phyloP scores from a whole-genome alignment of 2,888 invertebrate genomes.

The Brachynemurus nebulosus region DNA sequence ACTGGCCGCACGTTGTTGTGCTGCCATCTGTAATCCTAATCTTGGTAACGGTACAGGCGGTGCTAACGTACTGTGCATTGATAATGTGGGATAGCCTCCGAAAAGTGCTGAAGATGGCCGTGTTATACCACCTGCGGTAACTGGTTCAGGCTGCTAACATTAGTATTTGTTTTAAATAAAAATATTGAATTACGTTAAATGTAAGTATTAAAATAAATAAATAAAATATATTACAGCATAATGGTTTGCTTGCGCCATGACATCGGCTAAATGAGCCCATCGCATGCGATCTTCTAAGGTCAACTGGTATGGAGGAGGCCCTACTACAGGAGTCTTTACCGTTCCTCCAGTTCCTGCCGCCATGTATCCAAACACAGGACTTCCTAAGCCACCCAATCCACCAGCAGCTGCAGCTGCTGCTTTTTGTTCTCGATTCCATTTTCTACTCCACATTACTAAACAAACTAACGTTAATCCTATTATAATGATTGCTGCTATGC shows the following conservation, averaged over 20 bases:
- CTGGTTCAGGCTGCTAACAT: constrained; percentile 50
- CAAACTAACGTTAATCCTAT: constrained; percentile 77
- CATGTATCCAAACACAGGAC: constrained; percentile 80
- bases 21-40: constrained; percentile 34
- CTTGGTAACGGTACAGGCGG: constrained; percentile 64
- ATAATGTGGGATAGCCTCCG: constrained; percentile 56
- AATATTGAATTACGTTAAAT: neutral
- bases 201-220: neutral
- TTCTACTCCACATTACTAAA: constrained; percentile 83
- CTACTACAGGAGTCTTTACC: constrained; percentile 55
- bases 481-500: constrained; percentile 75
- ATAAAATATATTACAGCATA: constrained; percentile 50
- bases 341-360: constrained; percentile 47
- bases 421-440: constrained; percentile 83
- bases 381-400: constrained; percentile 44
- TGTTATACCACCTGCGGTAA: constrained; percentile 34
- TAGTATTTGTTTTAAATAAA: constrained; percentile 1
- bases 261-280: constrained; percentile 84
- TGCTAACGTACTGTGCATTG: constrained; percentile 34
- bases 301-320: constrained; percentile 66
- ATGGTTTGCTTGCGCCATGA: constrained; percentile 73
- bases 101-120: constrained; percentile 74
- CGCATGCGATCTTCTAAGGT: constrained; percentile 67
- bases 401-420: constrained; percentile 36
- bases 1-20: constrained; percentile 27